A percentile compares a stretch with the other conserved stretches of the same genome.
Evolutionary conservation across 2,113 vertebrate species (phyloP).

Genomic region (Danio rerio): GRCz12tu NC_133184.1:19564501-19565000

Average conservation of each 20-base stretch:
- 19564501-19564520: slow-evolving; percentile 29
- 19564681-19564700: not conserved
- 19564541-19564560: not conserved
- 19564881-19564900: too few species aligned
- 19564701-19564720: not conserved
- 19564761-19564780: too few species aligned
- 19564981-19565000: too few species aligned
- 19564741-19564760: not conserved
- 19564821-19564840: too few species aligned
- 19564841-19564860: too few species aligned
- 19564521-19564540: not conserved
- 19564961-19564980: too few species aligned
- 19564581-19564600: not conserved
- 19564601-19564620: not conserved
- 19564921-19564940: too few species aligned
- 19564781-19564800: too few species aligned
- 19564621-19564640: not conserved
- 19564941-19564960: too few species aligned
- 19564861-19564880: too few species aligned
- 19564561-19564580: not conserved
- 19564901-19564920: too few species aligned
- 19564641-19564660: not conserved
- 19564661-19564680: not conserved
- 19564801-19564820: too few species aligned
- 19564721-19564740: not conserved